Evolutionary conservation across 1,140 invertebrate genomes (phyloP), one percentile per base, ranked within the genome.

Genomic region (Neodiprion lecontei): DNA sequence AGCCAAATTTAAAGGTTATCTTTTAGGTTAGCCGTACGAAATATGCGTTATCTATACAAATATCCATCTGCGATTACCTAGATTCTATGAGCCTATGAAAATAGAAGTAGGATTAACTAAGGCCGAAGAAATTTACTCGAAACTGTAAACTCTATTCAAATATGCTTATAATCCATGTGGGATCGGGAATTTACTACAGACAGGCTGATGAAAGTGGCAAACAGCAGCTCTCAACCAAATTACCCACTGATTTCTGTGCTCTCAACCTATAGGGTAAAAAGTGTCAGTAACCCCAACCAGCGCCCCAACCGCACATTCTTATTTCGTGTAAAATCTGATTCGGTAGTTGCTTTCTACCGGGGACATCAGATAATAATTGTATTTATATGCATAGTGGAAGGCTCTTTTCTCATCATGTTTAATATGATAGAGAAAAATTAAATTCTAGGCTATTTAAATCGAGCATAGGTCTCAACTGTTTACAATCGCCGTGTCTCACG

Each of bases 141-240:
- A 72, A 72, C n/a, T 8, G 28, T 68, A 73, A 40, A 78, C 72
- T 17, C 48, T 75, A 48, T 48, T 21, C 68, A 75, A 77, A 74
- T 77, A 73, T 76, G 76, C 81, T 69, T 81, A 79, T 77, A 81
- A 82, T 79, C 80, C 82, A 82, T 82, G 81, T 81, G 81, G 79
- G 77, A 79, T 77, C 53, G 72, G 75, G 67, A 78, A 49, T 73
- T 67, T 61, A 7, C 11, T 17, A 14, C 9, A 61, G 53, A 61
- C 53, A 61, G 53, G n/a, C 53, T 61, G 53, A 61, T 61, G 53
- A 61, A 61, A 61, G 11, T 14, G 53, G 11, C 53, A 61, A 61
- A 61, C 53, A 61, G 53, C 53, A 61, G 14, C n/a, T 61, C 53
- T 61, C 28, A 40, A 40, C 28, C 28, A 40, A 40, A 40, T 1